Evolutionary conservation across 2,113 vertebrate species (phyloP).

Genomic region (Tor tambroides): DNA sequence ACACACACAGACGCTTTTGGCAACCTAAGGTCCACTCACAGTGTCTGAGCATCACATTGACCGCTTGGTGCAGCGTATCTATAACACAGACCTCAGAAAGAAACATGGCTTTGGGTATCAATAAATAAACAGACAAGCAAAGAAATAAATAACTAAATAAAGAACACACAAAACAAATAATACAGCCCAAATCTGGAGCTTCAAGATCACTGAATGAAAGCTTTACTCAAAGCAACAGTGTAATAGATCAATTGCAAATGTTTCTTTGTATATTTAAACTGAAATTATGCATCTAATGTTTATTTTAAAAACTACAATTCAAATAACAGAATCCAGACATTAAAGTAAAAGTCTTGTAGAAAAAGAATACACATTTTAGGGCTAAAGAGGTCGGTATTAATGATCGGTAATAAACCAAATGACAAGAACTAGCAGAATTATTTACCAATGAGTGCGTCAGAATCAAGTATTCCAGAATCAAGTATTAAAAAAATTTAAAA

Average conservation of each 20-base stretch:
- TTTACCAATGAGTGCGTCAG: too few relatives aligned
- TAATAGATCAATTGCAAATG: background rate
- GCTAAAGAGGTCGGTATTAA: too few relatives aligned
- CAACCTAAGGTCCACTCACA: background rate
- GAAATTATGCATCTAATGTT: background rate
- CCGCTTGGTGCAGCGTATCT: background rate
- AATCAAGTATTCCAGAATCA: too few relatives aligned
- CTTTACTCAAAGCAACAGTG: background rate
- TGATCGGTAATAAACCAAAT: too few relatives aligned
- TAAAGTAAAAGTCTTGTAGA: too few relatives aligned
- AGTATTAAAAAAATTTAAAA: too few relatives aligned
- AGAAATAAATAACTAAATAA: background rate
- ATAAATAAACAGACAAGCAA: background rate
- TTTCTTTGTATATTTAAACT: too few relatives aligned
- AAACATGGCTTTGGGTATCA: background rate
- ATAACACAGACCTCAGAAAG: conserved; percentile 22
- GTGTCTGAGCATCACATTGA: background rate
- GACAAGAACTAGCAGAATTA: too few relatives aligned
- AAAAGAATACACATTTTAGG: too few relatives aligned
- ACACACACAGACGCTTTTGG: background rate
- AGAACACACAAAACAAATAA: background rate
- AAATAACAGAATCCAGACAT: too few relatives aligned
- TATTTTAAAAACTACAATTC: background rate
- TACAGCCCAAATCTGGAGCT: background rate
- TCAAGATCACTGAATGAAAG: conserved; percentile 13